These are phyloP conservation scores for Euproctis similis DNA, from an alignment of 2,888 invertebrate genomes.

Conservation along the genomic window DNA sequence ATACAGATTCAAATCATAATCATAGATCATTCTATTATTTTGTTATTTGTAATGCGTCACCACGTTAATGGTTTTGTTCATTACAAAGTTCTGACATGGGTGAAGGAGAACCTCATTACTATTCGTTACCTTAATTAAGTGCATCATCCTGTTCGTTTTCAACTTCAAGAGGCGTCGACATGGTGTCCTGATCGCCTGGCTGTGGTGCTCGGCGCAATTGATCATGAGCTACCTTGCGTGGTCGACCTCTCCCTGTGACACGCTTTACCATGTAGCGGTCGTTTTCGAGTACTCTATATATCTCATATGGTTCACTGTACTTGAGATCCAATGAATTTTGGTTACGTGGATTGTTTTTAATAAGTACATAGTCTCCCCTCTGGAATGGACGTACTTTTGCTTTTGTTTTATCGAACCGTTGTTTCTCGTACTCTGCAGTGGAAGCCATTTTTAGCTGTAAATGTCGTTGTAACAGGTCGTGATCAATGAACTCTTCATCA, in stretches of 20 bases:
- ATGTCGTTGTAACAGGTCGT: slow-evolving; percentile 1
- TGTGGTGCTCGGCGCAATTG: slow-evolving; percentile 11
- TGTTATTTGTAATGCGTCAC: background rate
- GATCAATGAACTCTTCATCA: slow-evolving; percentile 1
- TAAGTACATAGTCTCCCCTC: slow-evolving; percentile 6
- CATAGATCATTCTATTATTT: too few relatives aligned
- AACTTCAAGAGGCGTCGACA: too few relatives aligned
- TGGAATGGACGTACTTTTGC: slow-evolving; percentile 5
- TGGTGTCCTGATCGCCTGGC: slow-evolving; percentile 11
- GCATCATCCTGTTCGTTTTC: too few relatives aligned
- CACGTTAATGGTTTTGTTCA: too few relatives aligned
- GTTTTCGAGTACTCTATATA: slow-evolving; percentile 5
- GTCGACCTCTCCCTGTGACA: too few relatives aligned
- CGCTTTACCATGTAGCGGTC: slow-evolving; percentile 6
- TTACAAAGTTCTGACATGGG: background rate
- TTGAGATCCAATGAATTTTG: slow-evolving; percentile 8
- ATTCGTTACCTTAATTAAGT: too few relatives aligned
- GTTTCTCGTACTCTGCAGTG: background rate
- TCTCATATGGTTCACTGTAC: slow-evolving; percentile 6
- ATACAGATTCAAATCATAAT: too few relatives aligned
- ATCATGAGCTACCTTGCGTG: too few relatives aligned
- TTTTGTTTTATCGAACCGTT: slow-evolving; percentile 1
- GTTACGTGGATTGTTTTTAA: slow-evolving; percentile 6
- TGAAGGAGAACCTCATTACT: too few relatives aligned
- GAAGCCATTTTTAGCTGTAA: slow-evolving; percentile 2